Conservation (phyloP, 1,140 invertebrate species). For the Drosophila ercepeae region DNA sequence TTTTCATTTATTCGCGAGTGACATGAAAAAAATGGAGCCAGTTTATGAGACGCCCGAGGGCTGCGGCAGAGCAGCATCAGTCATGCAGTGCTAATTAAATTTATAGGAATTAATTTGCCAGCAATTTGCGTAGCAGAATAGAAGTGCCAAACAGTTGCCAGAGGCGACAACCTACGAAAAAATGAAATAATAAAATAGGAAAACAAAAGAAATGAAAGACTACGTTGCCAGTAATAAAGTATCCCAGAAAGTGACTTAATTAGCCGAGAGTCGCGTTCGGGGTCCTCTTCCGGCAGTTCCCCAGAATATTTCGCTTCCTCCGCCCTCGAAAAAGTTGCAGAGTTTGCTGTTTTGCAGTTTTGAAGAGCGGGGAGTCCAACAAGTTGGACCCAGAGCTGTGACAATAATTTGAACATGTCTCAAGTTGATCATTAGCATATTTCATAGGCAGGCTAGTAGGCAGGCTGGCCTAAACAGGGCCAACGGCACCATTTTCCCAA, state of each 20-base stretch:
- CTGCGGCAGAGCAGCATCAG: background rate
- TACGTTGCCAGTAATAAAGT: constrained; percentile 51
- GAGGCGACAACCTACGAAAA: constrained; percentile 41
- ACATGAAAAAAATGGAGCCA: background rate
- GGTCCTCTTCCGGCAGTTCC: constrained; percentile 20
- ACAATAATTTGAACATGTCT: constrained; percentile 80
- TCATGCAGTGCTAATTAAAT: constrained; percentile 71
- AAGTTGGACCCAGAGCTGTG: constrained; percentile 46
- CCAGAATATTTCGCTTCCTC: background rate
- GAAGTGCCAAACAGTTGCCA: constrained; percentile 55
- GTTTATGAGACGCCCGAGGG: constrained; percentile 39
- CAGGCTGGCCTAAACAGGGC: constrained; percentile 15
- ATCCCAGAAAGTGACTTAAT: constrained; percentile 61
- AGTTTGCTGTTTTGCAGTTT: constrained; percentile 37
- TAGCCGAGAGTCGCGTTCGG: constrained; percentile 43
- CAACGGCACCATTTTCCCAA: constrained; percentile 38
- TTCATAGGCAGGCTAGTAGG: constrained; percentile 63
- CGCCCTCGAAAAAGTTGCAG: constrained; percentile 10
- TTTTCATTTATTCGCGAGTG: background rate
- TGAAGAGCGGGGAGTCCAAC: constrained; percentile 31
- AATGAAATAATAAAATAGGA: constrained; percentile 11
- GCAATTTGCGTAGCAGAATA: constrained; percentile 49
- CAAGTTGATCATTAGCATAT: constrained; percentile 83
- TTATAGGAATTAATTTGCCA: constrained; percentile 77
- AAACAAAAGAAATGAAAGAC: constrained; percentile 29